Base-by-base conservation (phyloP, 2,113 vertebrate genomes). In the Chinchilla lanigera region DNA sequence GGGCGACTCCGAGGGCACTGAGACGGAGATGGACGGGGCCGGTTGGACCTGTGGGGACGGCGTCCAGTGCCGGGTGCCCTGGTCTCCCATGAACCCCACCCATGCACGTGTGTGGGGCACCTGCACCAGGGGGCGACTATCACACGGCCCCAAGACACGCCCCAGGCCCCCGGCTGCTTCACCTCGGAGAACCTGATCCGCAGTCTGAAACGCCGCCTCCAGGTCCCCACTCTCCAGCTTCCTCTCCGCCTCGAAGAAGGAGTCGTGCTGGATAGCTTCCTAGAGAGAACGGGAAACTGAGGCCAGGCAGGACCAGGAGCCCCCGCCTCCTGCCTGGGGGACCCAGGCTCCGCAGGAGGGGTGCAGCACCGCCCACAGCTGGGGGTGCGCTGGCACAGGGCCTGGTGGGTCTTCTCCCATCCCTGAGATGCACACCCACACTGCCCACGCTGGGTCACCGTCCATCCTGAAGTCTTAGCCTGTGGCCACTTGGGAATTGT, bases 141-240 rank as follows among this genome's bases (percentile, higher is more conserved):
- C 69, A 71, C 69, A 24, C 8, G 44, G n/a, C 35, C 71, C 6
- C 13, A 1, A 63, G 63, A 33, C 5, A 7, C 9, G 17, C 71
- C 8, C 4, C 16, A 44, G 24, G 26, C 2, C 26, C 44, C 67
- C 69, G 7, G 50, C 28, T 75, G 61, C 56, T 95, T 98, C 99
- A 99, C 98, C 99, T 98, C 99, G 98, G 89, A 98, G 97, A 95
- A 98, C 97, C n/a, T 98, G 94, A 87, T 99, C 98, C 28, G 96
- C 98, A 56, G 35, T 78, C 97, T 98, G 98, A 98, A 99, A 99
- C 2, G 98, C 98, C 71, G 98, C 96, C 69, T 99, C 98, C 30
- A 99, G 95, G 52, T 99, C 97, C 97, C 99, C 99, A 41, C 94
- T 95, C 86, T 98, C 98, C 92, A 99, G 95, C 94, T 98, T 98